These are phyloP conservation scores for Hetaerina titia DNA, from an alignment of 2,888 invertebrate species.

Conservation along the genomic window DNA sequence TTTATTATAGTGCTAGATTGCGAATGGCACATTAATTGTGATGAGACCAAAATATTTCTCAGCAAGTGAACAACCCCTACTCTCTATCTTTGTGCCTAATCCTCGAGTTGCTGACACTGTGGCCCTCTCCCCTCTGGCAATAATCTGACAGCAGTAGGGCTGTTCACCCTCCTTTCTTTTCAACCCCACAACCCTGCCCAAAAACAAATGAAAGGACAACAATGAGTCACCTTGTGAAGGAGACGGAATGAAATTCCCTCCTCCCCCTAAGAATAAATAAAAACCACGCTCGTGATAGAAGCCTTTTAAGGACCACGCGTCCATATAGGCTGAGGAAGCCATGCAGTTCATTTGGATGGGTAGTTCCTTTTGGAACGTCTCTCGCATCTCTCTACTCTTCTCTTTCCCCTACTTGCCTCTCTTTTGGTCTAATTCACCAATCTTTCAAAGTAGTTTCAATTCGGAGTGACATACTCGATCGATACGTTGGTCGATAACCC, in stretches of 20 bases:
- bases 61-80: too few species aligned
- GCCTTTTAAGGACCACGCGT: background rate
- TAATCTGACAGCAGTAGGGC: too few species aligned
- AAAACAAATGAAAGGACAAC: conserved; percentile 17
- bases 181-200: background rate
- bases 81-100: too few species aligned
- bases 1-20: too few species aligned
- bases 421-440: too few species aligned
- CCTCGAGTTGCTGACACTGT: too few species aligned
- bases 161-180: background rate
- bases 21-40: too few species aligned
- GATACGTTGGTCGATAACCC: too few species aligned
- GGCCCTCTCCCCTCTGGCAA: too few species aligned
- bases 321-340: background rate
- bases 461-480: too few species aligned
- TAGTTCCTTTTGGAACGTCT: background rate
- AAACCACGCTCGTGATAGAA: background rate
- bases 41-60: too few species aligned
- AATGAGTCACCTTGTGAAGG: background rate
- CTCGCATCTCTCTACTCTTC: background rate
- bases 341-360: background rate
- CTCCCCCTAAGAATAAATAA: background rate
- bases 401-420: background rate
- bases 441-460: too few species aligned
- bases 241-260: background rate